Evolutionary conservation across 2,888 invertebrate species (phyloP).

Genomic region (Drosophila atroscutellata): DNA sequence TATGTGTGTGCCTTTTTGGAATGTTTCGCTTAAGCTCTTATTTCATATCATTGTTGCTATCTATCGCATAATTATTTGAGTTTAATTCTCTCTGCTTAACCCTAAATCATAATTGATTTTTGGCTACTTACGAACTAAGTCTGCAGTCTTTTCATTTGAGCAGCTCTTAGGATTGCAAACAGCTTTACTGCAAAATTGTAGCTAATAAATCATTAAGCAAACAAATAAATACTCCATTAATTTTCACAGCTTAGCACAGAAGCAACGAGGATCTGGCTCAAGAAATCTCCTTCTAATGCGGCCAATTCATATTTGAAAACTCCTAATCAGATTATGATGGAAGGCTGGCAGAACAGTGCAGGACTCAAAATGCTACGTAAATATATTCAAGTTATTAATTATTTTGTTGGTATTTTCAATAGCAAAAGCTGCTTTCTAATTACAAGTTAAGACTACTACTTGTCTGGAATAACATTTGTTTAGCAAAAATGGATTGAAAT

Average conservation of each 20-base stretch:
- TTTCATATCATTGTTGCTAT: not conserved
- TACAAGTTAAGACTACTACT: slow-evolving; percentile 37
- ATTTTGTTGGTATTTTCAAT: slow-evolving; percentile 58
- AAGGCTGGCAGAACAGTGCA: slow-evolving; percentile 32
- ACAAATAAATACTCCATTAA: slow-evolving; percentile 78
- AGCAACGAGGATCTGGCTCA: slow-evolving; percentile 19
- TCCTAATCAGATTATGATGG: slow-evolving; percentile 68
- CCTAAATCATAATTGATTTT: not conserved
- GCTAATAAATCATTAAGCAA: slow-evolving; percentile 73
- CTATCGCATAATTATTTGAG: not conserved
- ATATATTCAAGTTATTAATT: slow-evolving; percentile 72
- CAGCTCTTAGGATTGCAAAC: slow-evolving; percentile 27
- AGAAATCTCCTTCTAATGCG: slow-evolving; percentile 49
- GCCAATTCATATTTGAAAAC: slow-evolving; percentile 70
- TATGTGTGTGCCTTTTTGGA: not conserved
- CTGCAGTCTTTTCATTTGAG: slow-evolving; percentile 8
- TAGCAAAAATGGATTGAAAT: slow-evolving; percentile 69
- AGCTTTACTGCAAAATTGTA: slow-evolving; percentile 38
- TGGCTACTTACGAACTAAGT: slow-evolving; percentile 3
- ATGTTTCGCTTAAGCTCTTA: not conserved
- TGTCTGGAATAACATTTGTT: slow-evolving; percentile 62
- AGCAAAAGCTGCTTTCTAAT: slow-evolving; percentile 51
- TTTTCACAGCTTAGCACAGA: slow-evolving; percentile 70
- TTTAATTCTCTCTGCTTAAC: not conserved
- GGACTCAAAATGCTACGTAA: slow-evolving; percentile 57